phyloP scores from a whole-genome alignment of 2,888 invertebrate genomes.

The Scaptomyza polygonia region DNA sequence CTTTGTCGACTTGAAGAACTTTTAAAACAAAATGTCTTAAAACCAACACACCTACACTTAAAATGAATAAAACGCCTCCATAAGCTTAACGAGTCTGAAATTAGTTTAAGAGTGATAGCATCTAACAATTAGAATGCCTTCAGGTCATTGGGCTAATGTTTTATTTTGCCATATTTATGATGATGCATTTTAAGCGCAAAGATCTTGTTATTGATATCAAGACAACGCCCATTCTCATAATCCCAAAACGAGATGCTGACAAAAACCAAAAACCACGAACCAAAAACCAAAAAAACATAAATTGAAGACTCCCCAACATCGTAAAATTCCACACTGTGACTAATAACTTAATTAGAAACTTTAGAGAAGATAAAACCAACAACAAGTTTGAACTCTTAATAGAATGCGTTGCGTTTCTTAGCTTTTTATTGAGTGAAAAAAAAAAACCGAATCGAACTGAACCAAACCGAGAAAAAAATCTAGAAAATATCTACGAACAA shows the following conservation, averaged over 20 bases:
- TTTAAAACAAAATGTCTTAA: neutral
- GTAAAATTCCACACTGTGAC: conserved; percentile 72
- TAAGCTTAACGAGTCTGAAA: conserved; percentile 43
- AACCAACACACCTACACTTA: conserved; percentile 8
- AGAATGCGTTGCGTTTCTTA: conserved; percentile 58
- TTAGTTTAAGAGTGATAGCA: conserved; percentile 45
- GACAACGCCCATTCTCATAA: conserved; percentile 36
- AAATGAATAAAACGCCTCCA: conserved; percentile 38
- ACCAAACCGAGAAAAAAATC: conserved; percentile 51
- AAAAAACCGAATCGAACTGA: conserved; percentile 59
- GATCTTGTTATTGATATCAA: conserved; percentile 52
- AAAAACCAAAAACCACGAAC: neutral
- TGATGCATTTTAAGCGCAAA: conserved; percentile 68
- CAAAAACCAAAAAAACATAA: conserved; percentile 31
- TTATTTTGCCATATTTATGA: conserved; percentile 72
- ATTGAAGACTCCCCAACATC: conserved; percentile 44
- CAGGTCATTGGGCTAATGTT: conserved; percentile 45
- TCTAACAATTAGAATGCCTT: conserved; percentile 55
- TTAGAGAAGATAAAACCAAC: conserved; percentile 20
- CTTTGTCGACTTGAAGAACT: conserved; percentile 5
- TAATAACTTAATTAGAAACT: conserved; percentile 81
- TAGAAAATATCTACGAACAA: conserved; percentile 60
- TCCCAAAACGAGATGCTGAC: conserved; percentile 11
- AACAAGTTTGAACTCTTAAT: conserved; percentile 58
- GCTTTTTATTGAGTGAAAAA: conserved; percentile 76